Base-by-base conservation (phyloP, 2,888 invertebrate species). In the Biston stratarius region DNA sequence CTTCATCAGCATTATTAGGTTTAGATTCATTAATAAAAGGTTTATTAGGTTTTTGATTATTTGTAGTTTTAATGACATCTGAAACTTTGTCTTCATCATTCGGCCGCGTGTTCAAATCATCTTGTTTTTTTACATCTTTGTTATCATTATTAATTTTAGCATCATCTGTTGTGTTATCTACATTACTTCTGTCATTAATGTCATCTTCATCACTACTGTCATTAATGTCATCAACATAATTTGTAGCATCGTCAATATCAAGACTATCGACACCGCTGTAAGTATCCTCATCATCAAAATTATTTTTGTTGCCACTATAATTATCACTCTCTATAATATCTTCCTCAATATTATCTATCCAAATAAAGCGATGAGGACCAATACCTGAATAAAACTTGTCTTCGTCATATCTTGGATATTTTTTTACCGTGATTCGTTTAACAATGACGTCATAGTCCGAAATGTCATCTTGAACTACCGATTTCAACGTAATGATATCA, bases 1-100 rank as follows among this genome's bases (percentile, higher is more conserved):
- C 48, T 48, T 59, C 58, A 15, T 59, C 48, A 3, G 36, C 48
- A 12, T 59, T 40, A 38, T 59, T 6, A 15, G 58, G 47, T 7
- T 12, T n/a, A 14, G 8, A 33, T 14, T 14, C 9, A 38, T 15
- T 53, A 15, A 15, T 15, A 10, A 38, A 38, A 10, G 52, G 52
- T 53, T 53, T 15, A 10, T 14, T 14, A 10, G 52, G 52, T 53
- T 53, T 38, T 38, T 15, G 1, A 7, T 38, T 53, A 15, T 15
- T 6, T 7, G n/a, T 15, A 7, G 15, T 24, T 40, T 15, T 15
- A 40, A 7, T 8, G 0, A 15, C 40, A 40, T 38, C 15, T 14
- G 38, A 38, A 38, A 14, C 14, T 9, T 3, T 38, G 10, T 38
- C 9, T 10, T 36, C n/a, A 10, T 6, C 40, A 53, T 53, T 53